A percentile compares a stretch with the other conserved stretches of the same genome.
Evolutionary conservation across 1,140 invertebrate species (phyloP).

Genomic region (Drosophila sproati): DNA sequence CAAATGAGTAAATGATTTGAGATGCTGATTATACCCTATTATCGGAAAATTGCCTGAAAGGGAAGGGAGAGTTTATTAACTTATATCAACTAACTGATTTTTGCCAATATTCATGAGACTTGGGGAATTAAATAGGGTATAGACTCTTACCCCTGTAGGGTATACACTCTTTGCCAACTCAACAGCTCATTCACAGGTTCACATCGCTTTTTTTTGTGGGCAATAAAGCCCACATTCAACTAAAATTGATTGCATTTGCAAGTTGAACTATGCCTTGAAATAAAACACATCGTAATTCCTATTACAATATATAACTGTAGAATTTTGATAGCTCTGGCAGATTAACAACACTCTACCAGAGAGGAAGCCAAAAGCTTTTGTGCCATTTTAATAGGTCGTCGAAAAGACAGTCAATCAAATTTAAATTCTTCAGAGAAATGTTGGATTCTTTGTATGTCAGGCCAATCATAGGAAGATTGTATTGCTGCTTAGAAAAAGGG

Average conservation of each 20-base stretch:
- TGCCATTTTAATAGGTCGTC: constrained; percentile 32
- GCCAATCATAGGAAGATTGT: constrained; percentile 7
- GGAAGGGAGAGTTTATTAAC: too few species aligned
- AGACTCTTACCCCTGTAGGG: too few species aligned
- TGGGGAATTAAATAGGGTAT: too few species aligned
- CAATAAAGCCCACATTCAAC: not conserved
- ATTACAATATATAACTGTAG: constrained; percentile 43
- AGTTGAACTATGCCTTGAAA: constrained; percentile 7
- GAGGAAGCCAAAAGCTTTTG: constrained; percentile 42
- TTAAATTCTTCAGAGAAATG: constrained; percentile 65
- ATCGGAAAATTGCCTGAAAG: too few species aligned
- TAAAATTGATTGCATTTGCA: constrained; percentile 1
- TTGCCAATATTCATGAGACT: too few species aligned
- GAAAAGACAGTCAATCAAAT: constrained; percentile 27
- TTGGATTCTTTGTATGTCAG: constrained; percentile 19
- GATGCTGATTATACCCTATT: not conserved
- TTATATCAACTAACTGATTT: too few species aligned
- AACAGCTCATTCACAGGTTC: too few species aligned
- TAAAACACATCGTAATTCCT: constrained; percentile 29
- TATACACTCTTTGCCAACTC: too few species aligned
- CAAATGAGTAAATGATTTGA: not conserved
- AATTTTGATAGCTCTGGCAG: constrained; percentile 50
- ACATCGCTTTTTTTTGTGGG: not conserved
- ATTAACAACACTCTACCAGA: constrained; percentile 21
- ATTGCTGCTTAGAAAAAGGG: not conserved